Percentiles rank a stretch among this genome's conserved stretches.
phyloP scores from a whole-genome alignment of 2,113 vertebrate genomes.

The Aspiorhynchus laticeps region DNA sequence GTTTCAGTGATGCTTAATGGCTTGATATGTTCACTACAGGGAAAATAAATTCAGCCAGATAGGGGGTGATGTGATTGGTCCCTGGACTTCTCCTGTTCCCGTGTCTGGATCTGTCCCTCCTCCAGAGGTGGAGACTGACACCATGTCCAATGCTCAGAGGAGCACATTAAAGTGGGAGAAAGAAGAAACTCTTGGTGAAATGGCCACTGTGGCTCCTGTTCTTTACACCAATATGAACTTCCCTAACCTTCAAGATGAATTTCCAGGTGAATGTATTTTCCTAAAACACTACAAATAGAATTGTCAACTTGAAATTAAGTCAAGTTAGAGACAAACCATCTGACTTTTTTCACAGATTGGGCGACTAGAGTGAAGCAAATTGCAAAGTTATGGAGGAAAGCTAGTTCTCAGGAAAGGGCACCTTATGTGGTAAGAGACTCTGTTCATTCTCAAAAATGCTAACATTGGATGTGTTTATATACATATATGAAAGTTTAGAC shows the following conservation, averaged over 20 bases:
- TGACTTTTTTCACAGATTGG: constrained; percentile 83
- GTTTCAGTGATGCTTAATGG: neutral
- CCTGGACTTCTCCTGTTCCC: constrained; percentile 71
- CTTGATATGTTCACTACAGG: constrained; percentile 65
- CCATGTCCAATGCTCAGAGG: constrained; percentile 88
- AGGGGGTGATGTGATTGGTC: constrained; percentile 72
- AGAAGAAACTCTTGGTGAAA: constrained; percentile 90
- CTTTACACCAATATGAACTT: constrained; percentile 96
- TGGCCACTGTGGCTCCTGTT: constrained; percentile 94
- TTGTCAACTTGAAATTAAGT: neutral
- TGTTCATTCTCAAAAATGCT: neutral
- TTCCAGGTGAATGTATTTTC: constrained; percentile 79
- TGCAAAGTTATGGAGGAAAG: constrained; percentile 96
- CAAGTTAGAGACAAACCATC: constrained; percentile 6
- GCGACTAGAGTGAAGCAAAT: constrained; percentile 96
- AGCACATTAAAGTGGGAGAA: constrained; percentile 98
- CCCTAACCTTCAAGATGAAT: constrained; percentile 89
- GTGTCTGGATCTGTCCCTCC: constrained; percentile 63
- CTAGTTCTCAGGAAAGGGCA: constrained; percentile 93
- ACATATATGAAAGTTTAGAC: neutral
- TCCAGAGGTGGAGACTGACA: constrained; percentile 84
- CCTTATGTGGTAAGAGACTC: constrained; percentile 90
- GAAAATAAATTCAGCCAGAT: constrained; percentile 82
- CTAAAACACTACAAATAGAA: neutral
- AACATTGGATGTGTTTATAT: neutral